Evolutionary conservation across 2,797 vertebrate genomes (phyloP).

Genomic region (Lerista edwardsae): DNA sequence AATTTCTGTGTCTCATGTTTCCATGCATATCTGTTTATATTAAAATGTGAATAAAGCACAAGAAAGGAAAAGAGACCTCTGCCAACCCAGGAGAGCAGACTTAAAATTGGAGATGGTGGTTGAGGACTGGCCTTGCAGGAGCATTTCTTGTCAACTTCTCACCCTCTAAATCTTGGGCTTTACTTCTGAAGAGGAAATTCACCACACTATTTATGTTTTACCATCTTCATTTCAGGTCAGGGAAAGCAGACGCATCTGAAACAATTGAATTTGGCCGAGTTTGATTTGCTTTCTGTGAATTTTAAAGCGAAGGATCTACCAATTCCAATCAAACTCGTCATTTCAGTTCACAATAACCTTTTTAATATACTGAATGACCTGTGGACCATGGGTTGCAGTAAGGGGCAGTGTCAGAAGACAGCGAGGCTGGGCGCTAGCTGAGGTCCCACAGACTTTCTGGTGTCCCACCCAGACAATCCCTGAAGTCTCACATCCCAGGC

Average conservation of each 20-base stretch:
- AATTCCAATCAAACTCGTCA: neutral
- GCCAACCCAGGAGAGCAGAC: neutral
- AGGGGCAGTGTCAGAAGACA: too few relatives aligned
- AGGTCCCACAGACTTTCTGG: too few relatives aligned
- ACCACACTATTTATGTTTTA: neutral
- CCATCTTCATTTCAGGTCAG: neutral
- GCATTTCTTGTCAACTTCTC: neutral
- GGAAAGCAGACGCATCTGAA: neutral
- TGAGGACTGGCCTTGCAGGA: neutral
- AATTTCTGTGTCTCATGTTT: neutral
- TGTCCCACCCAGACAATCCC: too few relatives aligned
- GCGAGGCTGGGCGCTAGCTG: too few relatives aligned
- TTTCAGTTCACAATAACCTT: neutral
- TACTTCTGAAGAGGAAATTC: neutral
- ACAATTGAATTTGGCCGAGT: neutral
- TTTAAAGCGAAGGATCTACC: neutral
- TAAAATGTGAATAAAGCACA: conserved; percentile 34
- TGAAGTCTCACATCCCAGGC: too few relatives aligned
- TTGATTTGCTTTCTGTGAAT: too few relatives aligned
- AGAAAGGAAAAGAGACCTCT: neutral
- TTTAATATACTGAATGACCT: neutral
- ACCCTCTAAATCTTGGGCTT: neutral
- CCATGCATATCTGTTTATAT: conserved; percentile 13
- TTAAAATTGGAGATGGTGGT: neutral
- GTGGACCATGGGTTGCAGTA: neutral